These are phyloP conservation scores for Campylorhamphus procurvoides DNA, from an alignment of 2,113 vertebrate genomes.

Conservation along the genomic window DNA sequence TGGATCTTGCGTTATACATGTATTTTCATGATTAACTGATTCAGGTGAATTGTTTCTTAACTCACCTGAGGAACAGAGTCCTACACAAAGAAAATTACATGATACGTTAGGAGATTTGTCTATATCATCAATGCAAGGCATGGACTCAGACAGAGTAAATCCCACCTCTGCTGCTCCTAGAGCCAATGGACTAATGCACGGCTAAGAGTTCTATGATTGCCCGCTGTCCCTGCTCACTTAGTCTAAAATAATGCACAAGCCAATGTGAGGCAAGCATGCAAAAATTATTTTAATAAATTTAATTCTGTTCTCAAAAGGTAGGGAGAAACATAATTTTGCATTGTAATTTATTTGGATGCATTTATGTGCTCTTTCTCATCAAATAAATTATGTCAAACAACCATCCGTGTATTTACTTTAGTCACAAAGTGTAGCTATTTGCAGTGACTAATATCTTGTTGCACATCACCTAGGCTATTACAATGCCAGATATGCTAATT, in stretches of 20 bases:
- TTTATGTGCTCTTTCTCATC: not conserved
- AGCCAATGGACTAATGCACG: not conserved
- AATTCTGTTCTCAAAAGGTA: not conserved
- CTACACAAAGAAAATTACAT: not conserved
- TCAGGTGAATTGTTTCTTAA: not conserved
- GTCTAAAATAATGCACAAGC: not conserved
- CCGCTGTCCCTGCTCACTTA: not conserved
- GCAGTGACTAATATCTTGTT: conserved; percentile 49
- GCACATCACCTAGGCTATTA: conserved; percentile 49
- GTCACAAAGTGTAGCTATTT: conserved; percentile 33
- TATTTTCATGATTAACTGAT: not conserved
- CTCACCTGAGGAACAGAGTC: not conserved
- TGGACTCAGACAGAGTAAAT: not conserved
- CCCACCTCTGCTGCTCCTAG: not conserved
- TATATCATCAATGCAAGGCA: not conserved
- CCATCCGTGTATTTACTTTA: not conserved
- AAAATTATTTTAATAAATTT: not conserved
- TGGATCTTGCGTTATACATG: not conserved
- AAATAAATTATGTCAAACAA: conserved; percentile 3
- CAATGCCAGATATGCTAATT: conserved; percentile 60
- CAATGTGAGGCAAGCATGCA: not conserved
- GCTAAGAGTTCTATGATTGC: not conserved
- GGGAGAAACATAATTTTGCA: not conserved
- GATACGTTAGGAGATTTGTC: not conserved
- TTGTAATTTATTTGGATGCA: conserved; percentile 44